A percentile compares a stretch with the other conserved stretches of the same genome.
These are phyloP conservation scores for Agriopis marginaria DNA, from an alignment of 2,888 invertebrate species.

Conservation along the genomic window DNA sequence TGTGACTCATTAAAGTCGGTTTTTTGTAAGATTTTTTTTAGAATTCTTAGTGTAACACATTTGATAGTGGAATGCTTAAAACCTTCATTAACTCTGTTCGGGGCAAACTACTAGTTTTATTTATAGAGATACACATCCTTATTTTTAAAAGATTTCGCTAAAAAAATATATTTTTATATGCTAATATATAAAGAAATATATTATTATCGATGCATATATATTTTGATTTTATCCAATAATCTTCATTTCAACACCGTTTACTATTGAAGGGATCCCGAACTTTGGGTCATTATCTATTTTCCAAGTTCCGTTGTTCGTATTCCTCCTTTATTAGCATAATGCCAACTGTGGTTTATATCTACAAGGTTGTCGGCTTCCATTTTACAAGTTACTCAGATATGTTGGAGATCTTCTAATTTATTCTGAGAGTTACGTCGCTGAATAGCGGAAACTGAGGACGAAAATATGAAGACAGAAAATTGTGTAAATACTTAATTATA, in stretches of 20 bases:
- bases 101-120: too few relatives aligned
- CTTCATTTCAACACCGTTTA: conserved; percentile 10
- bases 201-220: too few relatives aligned
- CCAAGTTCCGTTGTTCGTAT: conserved; percentile 32
- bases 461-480: conserved; percentile 5
- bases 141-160: background rate
- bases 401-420: conserved; percentile 25
- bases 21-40: too few relatives aligned
- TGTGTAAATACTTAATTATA: background rate
- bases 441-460: conserved; percentile 5
- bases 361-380: conserved; percentile 18
- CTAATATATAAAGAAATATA: background rate
- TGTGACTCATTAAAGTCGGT: too few relatives aligned
- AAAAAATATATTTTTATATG: too few relatives aligned
- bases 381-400: conserved; percentile 17
- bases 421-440: conserved; percentile 20
- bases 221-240: background rate
- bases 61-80: too few relatives aligned
- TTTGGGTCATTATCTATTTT: conserved; percentile 34
- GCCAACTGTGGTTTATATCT: conserved; percentile 29
- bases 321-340: conserved; percentile 36
- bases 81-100: too few relatives aligned
- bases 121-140: too few relatives aligned
- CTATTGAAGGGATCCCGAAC: conserved; percentile 21
- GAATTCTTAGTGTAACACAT: too few relatives aligned